Percentiles rank a stretch among this genome's conserved stretches.
Conservation (phyloP, 2,888 invertebrate species). For the Taenaris catops region DNA sequence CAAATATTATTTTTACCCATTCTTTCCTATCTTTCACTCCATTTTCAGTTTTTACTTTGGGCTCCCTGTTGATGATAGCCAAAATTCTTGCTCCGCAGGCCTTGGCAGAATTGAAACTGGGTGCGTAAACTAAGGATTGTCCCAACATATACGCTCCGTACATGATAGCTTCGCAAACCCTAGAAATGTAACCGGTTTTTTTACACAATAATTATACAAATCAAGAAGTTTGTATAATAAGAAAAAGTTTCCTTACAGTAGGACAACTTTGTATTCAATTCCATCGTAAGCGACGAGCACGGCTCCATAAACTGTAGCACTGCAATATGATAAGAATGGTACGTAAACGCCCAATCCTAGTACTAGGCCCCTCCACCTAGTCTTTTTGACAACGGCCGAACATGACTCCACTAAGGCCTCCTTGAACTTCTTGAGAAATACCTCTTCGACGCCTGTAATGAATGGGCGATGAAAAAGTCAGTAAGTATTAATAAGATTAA, state of each 20-base stretch:
- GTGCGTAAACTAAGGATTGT: constrained; percentile 87
- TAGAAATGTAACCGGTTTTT: too few relatives aligned
- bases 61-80: constrained; percentile 48
- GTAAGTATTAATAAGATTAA: too few relatives aligned
- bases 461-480: too few relatives aligned
- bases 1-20: constrained; percentile 63
- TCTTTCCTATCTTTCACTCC: constrained; percentile 48
- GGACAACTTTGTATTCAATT: constrained; percentile 81
- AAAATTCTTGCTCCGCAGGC: constrained; percentile 57
- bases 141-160: constrained; percentile 90
- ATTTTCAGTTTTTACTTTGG: constrained; percentile 50
- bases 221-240: too few relatives aligned
- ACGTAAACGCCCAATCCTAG: constrained; percentile 84
- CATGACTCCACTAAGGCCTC: constrained; percentile 69
- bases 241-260: constrained; percentile 75
- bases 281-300: constrained; percentile 81
- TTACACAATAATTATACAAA: too few relatives aligned
- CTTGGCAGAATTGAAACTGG: constrained; percentile 86
- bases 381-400: constrained; percentile 74
- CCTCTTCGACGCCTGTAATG: constrained; percentile 69
- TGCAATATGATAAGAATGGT: constrained; percentile 85
- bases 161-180: constrained; percentile 87
- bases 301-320: constrained; percentile 86
- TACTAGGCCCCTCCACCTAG: constrained; percentile 83
- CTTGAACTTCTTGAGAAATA: constrained; percentile 78